Base-by-base conservation (phyloP, 2,797 vertebrate genomes). In the Hapalemur alaotrensis region DNA sequence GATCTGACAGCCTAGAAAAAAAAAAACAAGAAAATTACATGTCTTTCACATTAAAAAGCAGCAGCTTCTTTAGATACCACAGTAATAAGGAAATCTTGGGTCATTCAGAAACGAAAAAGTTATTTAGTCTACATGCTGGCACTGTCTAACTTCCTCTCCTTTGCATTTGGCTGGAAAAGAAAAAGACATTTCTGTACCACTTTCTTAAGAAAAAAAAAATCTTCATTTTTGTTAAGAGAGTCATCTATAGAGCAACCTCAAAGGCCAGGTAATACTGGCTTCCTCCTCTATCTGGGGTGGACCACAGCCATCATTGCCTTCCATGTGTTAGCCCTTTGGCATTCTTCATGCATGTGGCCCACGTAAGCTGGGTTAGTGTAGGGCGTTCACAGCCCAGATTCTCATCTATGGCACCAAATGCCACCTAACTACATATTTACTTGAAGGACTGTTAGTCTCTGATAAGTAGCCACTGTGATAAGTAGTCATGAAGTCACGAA, bases 71-170 rank as follows among this genome's bases (percentile, higher is more conserved):
- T 72, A 93, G n/a, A 85, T 81, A 94, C 63, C 67, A 89, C 48
- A 97, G 82, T 87, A 98, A 95, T 91, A 97, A 98, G 72, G 84
- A 82, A 97, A 83, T 41, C 93, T 87, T 12, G 0, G 11, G 97
- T 96, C 8, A 30, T 69, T 98, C 50, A 81, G 84, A 50, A 91
- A 80, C 83, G 82, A 93, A 67, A 63, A 95, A 93, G 88, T 72
- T 96, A 82, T 97, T 96, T 97, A 97, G 91, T 81, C 28, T 67
- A 25, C 14, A 18, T 93, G 76, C 6, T 70, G 59, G 50, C 93
- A 95, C 14, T 87, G 63, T 95, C 95, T 89, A 90, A 97, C 48
- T 46, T 78, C 28, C 22, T 28, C 13, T 89, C 28, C 10, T 52
- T 87, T 54, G 22, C 12, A 59, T 78, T 91, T 50, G 18, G 2